These are phyloP conservation scores for Drosophila seguyi DNA, from an alignment of 1,140 invertebrate species.

Conservation along the genomic window DNA sequence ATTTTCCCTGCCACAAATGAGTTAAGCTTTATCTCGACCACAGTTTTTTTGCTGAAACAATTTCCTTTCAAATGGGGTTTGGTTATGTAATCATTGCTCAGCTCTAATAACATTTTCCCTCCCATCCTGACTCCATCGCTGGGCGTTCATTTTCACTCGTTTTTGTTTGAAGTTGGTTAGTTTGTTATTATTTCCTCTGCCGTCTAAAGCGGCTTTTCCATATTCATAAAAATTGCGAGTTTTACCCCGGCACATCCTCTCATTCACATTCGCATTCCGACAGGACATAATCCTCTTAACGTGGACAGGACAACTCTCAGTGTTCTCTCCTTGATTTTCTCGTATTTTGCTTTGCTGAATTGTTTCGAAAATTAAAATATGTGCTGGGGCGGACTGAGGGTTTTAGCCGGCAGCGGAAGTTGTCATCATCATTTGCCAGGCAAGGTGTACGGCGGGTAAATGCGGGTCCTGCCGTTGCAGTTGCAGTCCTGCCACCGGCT, in stretches of 20 bases:
- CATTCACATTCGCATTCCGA: conserved; percentile 33
- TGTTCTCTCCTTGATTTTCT: conserved; percentile 53
- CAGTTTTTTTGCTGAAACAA: conserved; percentile 9
- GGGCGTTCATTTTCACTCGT: conserved; percentile 7
- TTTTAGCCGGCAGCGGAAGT: conserved; percentile 45
- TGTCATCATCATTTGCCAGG: conserved; percentile 51
- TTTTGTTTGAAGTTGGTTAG: conserved; percentile 79
- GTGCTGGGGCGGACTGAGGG: conserved; percentile 35
- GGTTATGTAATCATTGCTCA: conserved; percentile 66
- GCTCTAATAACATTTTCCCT: conserved; percentile 70
- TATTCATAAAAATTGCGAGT: conserved; percentile 82
- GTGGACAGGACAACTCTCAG: conserved; percentile 51
- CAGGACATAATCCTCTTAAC: conserved; percentile 73
- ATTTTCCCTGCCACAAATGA: conserved; percentile 13
- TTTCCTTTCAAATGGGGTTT: conserved; percentile 34
- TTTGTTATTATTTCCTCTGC: conserved; percentile 56
- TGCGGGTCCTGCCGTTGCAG: conserved; percentile 50
- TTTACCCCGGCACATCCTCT: conserved; percentile 40
- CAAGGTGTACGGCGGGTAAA: conserved; percentile 16
- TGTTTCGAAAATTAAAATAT: conserved; percentile 82
- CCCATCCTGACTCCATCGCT: conserved; percentile 21
- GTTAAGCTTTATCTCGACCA: conserved; percentile 3
- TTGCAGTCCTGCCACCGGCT: conserved; percentile 10
- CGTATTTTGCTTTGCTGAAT: conserved; percentile 59
- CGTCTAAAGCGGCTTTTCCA: conserved; percentile 77